Conservation (phyloP, 2,113 vertebrate genomes). For the Neomonachus schauinslandi region DNA sequence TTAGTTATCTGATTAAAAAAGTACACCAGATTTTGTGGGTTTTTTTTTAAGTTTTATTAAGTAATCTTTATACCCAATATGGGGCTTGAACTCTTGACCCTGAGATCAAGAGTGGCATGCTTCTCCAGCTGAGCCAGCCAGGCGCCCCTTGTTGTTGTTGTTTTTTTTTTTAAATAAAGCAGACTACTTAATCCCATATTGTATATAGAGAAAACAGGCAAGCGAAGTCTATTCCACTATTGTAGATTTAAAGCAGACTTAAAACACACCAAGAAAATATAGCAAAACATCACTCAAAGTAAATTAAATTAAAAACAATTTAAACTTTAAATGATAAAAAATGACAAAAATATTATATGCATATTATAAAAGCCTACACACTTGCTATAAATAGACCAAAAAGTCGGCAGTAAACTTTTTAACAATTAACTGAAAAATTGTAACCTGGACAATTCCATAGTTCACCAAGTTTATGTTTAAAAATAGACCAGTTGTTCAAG, state of each 20-base stretch:
- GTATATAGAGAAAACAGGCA: not conserved
- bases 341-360: not conserved
- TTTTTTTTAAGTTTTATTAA: not conserved
- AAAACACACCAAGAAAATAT: not conserved
- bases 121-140: not conserved
- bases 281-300: not conserved
- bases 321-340: not conserved
- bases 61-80: not conserved
- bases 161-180: not conserved
- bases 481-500: not conserved
- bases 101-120: not conserved
- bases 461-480: slow-evolving; percentile 6
- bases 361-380: not conserved
- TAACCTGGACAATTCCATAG: not conserved
- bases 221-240: not conserved
- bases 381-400: not conserved
- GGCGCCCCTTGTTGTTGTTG: not conserved
- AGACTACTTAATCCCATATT: not conserved
- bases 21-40: not conserved
- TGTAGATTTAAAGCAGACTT: not conserved
- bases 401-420: not conserved
- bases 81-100: not conserved
- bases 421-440: not conserved
- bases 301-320: not conserved
- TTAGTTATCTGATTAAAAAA: not conserved